These are phyloP conservation scores for Callithrix jacchus DNA, from an alignment of 2,113 vertebrate genomes.

Conservation along the genomic window DNA sequence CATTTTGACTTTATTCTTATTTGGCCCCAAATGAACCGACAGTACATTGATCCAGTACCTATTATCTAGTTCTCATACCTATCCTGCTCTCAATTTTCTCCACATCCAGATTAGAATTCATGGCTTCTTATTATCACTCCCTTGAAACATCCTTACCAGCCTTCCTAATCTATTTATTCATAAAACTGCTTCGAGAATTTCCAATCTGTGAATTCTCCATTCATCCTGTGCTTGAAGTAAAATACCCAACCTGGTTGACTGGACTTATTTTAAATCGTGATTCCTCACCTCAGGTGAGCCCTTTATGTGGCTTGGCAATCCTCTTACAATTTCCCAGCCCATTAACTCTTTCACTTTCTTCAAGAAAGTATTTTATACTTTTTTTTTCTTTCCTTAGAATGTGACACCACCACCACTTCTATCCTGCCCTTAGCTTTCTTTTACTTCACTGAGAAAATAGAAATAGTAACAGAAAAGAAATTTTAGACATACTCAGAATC, in stretches of 20 bases:
- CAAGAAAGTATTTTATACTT: neutral
- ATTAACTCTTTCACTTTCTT: neutral
- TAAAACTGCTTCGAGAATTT: slow-evolving; percentile 20
- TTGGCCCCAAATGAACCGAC: neutral
- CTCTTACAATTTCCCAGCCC: neutral
- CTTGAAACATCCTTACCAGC: neutral
- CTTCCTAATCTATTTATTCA: neutral
- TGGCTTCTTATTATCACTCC: neutral
- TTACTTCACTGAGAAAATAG: neutral
- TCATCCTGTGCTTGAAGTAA: neutral
- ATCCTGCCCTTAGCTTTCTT: neutral
- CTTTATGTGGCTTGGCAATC: no score
- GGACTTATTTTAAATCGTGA: neutral
- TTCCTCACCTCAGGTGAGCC: neutral
- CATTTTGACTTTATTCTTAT: no score
- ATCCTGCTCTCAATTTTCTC: neutral
- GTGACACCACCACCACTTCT: neutral
- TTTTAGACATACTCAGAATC: neutral
- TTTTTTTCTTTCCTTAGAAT: neutral
- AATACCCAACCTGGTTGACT: neutral
- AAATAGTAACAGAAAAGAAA: neutral
- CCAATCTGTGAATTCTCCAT: neutral
- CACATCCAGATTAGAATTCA: neutral
- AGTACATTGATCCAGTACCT: neutral
- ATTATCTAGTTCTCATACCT: neutral